phyloP scores from a whole-genome alignment of 37 sponge, comb jelly and placozoan genomes.

The Cliona cf. orientalis region DNA sequence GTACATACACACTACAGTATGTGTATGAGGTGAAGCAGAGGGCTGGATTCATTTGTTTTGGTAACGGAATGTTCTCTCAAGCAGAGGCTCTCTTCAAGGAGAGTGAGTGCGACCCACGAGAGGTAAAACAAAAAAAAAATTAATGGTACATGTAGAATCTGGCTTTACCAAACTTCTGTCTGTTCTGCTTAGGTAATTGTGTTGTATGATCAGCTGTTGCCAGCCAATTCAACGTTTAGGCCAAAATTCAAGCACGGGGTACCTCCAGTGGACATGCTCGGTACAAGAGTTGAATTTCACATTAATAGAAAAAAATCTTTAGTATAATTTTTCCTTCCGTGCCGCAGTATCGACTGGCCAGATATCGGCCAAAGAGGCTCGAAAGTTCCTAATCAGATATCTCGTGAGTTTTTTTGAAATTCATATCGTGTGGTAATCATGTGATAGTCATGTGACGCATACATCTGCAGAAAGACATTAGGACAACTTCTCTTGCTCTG shows the following conservation, averaged over 20 bases:
- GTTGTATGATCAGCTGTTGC: conserved; percentile 44
- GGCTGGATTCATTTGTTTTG: conserved; percentile 73
- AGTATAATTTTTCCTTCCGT: background rate
- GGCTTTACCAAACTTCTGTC: background rate
- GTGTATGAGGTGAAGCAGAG: conserved; percentile 61
- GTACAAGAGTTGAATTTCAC: background rate
- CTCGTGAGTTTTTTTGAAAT: conserved; percentile 26
- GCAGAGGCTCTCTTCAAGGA: conserved; percentile 65
- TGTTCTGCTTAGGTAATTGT: conserved; percentile 36
- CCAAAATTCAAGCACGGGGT: conserved; percentile 5
- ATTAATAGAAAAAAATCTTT: background rate
- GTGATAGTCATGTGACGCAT: background rate
- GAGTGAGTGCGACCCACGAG: conserved; percentile 67
- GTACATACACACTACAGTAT: too few species aligned
- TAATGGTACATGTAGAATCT: too few species aligned
- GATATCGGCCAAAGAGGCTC: conserved; percentile 58
- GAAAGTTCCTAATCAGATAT: conserved; percentile 71
- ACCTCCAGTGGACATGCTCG: conserved; percentile 25
- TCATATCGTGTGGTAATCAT: background rate
- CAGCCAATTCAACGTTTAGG: conserved; percentile 20
- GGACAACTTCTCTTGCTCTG: conserved; percentile 38
- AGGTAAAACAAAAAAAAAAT: conserved; percentile 43
- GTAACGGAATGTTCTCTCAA: conserved; percentile 38
- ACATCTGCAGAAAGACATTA: conserved; percentile 52
- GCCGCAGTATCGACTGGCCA: background rate